Evolutionary conservation across 1,140 invertebrate genomes (phyloP).

Genomic region (Drosophila littoralis): DNA sequence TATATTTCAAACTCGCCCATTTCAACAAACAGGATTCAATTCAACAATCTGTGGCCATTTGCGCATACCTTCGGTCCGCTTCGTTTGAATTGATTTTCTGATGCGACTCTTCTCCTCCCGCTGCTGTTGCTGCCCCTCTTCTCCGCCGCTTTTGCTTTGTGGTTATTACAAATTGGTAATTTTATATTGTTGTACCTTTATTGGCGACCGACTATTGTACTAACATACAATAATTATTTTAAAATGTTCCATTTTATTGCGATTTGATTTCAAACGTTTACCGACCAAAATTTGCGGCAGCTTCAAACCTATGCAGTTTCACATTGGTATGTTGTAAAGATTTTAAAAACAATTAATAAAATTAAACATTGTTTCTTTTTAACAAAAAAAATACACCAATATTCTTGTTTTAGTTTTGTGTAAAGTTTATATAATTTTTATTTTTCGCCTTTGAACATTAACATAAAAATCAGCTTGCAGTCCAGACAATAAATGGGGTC

Average conservation of each 20-base stretch:
- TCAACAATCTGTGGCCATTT: conserved; percentile 43
- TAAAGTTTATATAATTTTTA: not conserved
- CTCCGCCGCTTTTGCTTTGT: conserved; percentile 16
- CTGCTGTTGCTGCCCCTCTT: not conserved
- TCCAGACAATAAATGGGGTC: conserved; percentile 27
- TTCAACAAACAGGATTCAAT: conserved; percentile 50
- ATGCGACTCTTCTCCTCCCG: conserved; percentile 9
- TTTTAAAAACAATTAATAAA: too few relatives aligned
- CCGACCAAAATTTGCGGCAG: not conserved
- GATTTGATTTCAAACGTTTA: conserved; percentile 34
- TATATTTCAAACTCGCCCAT: not conserved
- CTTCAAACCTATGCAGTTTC: not conserved
- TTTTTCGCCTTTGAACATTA: not conserved
- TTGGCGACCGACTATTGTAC: conserved; percentile 46
- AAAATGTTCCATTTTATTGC: conserved; percentile 48
- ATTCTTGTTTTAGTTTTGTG: not conserved
- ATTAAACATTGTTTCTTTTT: not conserved
- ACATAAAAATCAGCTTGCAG: not conserved
- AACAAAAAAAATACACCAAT: not conserved
- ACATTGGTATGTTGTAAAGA: not conserved
- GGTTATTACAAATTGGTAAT: conserved; percentile 78
- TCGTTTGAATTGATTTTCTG: conserved; percentile 1
- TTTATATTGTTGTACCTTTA: conserved; percentile 22
- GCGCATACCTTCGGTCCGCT: conserved; percentile 4
- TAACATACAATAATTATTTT: conserved; percentile 66